Base-by-base conservation (phyloP, 1,140 invertebrate genomes). In the Drosophila asahinai region DNA sequence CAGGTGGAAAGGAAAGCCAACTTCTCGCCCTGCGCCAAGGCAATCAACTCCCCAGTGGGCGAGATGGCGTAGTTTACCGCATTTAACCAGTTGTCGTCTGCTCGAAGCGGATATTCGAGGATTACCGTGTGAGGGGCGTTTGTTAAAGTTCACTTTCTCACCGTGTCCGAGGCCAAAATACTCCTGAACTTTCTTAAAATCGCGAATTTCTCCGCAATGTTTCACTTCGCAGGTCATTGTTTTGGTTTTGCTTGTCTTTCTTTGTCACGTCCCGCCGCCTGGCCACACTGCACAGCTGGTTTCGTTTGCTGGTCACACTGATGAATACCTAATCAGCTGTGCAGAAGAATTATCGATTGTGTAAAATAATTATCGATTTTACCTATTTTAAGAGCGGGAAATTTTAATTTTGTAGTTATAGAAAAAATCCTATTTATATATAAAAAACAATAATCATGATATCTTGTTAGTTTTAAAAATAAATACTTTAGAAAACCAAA, bases 41-140 rank as follows among this genome's bases (percentile, higher is more conserved):
- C 96, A 63, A 97, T 92, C 40, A 97, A 79, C 90, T 97, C 97
- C 47, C 95, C 95, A 61, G 95, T 95, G 25, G 96, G 96, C 27
- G 96, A 97, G n/a, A 96, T 83, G n/a, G 96, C 95, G 54, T 97
- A 93, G 54, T 94, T 91, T 84, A 96, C 95, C 38, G 95, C 94
- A 77, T 96, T 95, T n/a, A 97, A 91, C 97, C 97, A 97, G 83
- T 94, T 94, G 63, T 94, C 94, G 86, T 95, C 95, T 96, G 87
- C 76, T 47, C n/a, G 7, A 19, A 51, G 0, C 12, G 9, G 47
- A 51, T 38, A 54, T 17, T 58, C 30, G 2, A 11, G 58, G 71
- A 48, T 11, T 11, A 60, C 1, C 3, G 2, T 30, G 1, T 17
- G 25, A 6, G 4, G 64, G 51, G 14, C 81, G 43, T 55, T 84